Base-by-base conservation (phyloP, 53 echinoderm and acorn worm genomes). In the Antedon mediterranea region DNA sequence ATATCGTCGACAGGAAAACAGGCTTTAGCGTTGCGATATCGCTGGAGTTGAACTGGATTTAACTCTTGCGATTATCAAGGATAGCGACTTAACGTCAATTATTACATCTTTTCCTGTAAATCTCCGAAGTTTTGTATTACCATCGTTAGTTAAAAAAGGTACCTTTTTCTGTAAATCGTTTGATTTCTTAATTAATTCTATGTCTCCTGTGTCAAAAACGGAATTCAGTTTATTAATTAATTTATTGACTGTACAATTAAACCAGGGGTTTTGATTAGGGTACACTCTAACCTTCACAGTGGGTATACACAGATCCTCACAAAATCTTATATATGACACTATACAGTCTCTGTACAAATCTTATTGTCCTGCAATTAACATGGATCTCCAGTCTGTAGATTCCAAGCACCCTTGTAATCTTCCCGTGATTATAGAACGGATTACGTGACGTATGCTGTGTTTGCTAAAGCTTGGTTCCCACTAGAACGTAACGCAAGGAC, bases 341-440 rank as follows among this genome's bases (percentile, higher is more conserved):
- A n/a, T n/a, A 57, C 23, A 15, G 77, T 33, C 34, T 83, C 84
- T 34, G 80, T 75, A 33, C 43, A 84, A n/a, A 72, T 80, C 75
- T 84, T 80, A 23, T 34, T 34, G 26, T 73, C 72, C 34, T 34
- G 29, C 73, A 4, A 32, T 71, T 44, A 82, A 5, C 32, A 57
- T 72, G 34, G 76, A 23, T 33, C 71, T 34, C 83, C 77, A 83
- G 57, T 83, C 43, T 0, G 78, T 83, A 29, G 74, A 77, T 43
- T 77, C 83, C 74, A 78, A 83, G 73, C 83, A 78, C 2, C 78
- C 83, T 23, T 74, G 83, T 13, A 83, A 75, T 71, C 34, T 20
- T 15, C 83, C 83, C 18, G n/a, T 83, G n/a, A n/a, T n/a, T n/a
- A n/a, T n/a, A n/a, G n/a, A n/a, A n/a, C n/a, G n/a, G n/a, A n/a